Percentiles rank a stretch among this genome's conserved stretches.
Evolutionary conservation across 2,888 invertebrate species (phyloP).

Genomic region (Ormyrus nitidulus): DNA sequence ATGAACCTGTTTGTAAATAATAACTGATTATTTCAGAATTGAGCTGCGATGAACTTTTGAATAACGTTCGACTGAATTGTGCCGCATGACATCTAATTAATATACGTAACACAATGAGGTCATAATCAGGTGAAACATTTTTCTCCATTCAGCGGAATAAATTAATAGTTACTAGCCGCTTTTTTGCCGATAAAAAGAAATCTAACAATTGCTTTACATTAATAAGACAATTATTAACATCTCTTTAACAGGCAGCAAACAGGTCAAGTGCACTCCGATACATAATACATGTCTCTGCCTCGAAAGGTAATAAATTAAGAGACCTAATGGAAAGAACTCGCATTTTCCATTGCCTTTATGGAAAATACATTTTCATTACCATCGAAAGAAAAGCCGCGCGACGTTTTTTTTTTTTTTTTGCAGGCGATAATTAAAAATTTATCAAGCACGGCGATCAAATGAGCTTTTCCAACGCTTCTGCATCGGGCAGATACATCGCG

Average conservation of each 20-base stretch:
- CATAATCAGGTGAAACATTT: too few species aligned
- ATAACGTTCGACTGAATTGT: too few species aligned
- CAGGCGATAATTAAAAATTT: conserved; percentile 47
- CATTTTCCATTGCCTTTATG: conserved; percentile 34
- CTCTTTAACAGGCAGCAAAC: conserved; percentile 9
- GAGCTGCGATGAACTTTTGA: too few species aligned
- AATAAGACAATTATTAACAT: background rate
- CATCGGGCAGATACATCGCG: conserved; percentile 11
- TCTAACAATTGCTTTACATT: background rate
- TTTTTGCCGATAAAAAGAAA: background rate
- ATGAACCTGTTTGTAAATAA: too few species aligned
- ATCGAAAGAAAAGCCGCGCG: background rate
- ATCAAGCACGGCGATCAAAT: conserved; percentile 22
- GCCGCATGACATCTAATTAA: too few species aligned
- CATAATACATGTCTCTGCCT: background rate
- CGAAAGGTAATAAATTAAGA: conserved; percentile 38
- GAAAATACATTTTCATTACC: conserved; percentile 21
- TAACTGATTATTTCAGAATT: too few species aligned
- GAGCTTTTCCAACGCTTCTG: conserved; percentile 15
- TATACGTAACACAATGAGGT: too few species aligned
- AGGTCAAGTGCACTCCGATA: conserved; percentile 44
- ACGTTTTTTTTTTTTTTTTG: too few species aligned
- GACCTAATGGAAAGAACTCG: conserved; percentile 44
- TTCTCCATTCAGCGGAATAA: too few species aligned
- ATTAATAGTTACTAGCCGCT: background rate